These are phyloP conservation scores for Crambe crambe DNA, from an alignment of 37 sponge, comb jelly and placozoan genomes.

Conservation along the genomic window DNA sequence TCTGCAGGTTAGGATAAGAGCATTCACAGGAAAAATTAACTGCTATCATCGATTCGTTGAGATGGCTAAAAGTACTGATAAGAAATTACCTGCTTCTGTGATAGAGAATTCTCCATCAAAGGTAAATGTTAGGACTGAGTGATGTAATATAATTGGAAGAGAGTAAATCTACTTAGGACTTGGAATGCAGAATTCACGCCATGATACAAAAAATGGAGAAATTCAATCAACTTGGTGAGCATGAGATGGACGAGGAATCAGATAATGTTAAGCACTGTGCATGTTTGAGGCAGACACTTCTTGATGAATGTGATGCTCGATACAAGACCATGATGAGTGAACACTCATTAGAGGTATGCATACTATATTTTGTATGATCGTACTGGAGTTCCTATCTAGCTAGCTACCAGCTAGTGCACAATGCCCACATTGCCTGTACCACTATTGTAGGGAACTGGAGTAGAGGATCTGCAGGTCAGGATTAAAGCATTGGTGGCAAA, in stretches of 20 bases:
- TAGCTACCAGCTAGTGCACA: not conserved
- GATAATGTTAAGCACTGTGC: not conserved
- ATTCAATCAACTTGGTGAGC: not conserved
- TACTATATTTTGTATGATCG: not conserved
- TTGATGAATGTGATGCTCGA: not conserved
- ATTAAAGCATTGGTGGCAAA: not conserved
- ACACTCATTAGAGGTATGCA: too few species aligned
- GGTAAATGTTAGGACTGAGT: not conserved
- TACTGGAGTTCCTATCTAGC: not conserved
- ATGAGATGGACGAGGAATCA: too few species aligned
- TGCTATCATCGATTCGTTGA: not conserved
- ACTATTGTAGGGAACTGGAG: too few species aligned
- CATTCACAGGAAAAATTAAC: not conserved
- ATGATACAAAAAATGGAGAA: slow-evolving; percentile 2
- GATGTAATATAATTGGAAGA: too few species aligned
- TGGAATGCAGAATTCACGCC: not conserved
- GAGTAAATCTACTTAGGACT: too few species aligned
- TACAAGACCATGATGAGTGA: not conserved
- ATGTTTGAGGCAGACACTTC: not conserved
- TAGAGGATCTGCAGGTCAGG: not conserved
- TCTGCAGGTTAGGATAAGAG: not conserved
- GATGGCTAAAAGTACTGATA: not conserved
- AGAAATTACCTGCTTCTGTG: too few species aligned
- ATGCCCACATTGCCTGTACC: too few species aligned
- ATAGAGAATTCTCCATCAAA: not conserved